Conservation (phyloP, 1,140 invertebrate species). For the Diabrotica virgifera region DNA sequence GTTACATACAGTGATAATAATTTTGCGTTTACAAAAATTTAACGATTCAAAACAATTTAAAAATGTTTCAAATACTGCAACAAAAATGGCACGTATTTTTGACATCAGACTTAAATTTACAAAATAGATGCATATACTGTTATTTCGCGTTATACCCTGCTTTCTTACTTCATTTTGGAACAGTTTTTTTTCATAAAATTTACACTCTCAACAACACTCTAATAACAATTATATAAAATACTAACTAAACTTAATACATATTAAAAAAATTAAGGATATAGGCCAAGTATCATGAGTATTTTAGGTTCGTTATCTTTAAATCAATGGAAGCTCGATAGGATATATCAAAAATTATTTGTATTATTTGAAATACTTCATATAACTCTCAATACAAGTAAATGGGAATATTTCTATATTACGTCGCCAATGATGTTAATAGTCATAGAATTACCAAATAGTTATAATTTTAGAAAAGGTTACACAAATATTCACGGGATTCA, state of each 20-base stretch:
- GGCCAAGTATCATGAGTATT: slow-evolving; percentile 11
- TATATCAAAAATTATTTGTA: too few relatives aligned
- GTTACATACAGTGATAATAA: too few relatives aligned
- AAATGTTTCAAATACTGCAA: too few relatives aligned
- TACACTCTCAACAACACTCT: slow-evolving; percentile 16
- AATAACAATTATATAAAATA: slow-evolving; percentile 20
- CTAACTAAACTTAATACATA: slow-evolving; percentile 14
- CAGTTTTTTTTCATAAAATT: slow-evolving; percentile 11
- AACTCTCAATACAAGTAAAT: too few relatives aligned
- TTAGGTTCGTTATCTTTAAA: background rate
- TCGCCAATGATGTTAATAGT: too few relatives aligned
- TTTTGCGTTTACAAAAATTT: too few relatives aligned
- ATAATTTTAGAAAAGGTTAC: too few relatives aligned
- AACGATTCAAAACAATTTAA: too few relatives aligned
- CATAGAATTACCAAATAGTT: too few relatives aligned
- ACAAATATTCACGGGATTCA: too few relatives aligned
- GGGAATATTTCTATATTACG: too few relatives aligned
- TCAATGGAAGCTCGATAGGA: background rate
- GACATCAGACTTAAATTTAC: background rate
- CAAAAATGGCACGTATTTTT: background rate
- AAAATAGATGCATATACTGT: background rate
- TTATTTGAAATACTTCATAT: too few relatives aligned
- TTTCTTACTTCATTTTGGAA: slow-evolving; percentile 1
- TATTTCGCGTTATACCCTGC: background rate
- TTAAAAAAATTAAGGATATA: slow-evolving; percentile 13